Evolutionary conservation across 2,113 vertebrate species (phyloP).

Genomic region (Toxostoma redivivum): DNA sequence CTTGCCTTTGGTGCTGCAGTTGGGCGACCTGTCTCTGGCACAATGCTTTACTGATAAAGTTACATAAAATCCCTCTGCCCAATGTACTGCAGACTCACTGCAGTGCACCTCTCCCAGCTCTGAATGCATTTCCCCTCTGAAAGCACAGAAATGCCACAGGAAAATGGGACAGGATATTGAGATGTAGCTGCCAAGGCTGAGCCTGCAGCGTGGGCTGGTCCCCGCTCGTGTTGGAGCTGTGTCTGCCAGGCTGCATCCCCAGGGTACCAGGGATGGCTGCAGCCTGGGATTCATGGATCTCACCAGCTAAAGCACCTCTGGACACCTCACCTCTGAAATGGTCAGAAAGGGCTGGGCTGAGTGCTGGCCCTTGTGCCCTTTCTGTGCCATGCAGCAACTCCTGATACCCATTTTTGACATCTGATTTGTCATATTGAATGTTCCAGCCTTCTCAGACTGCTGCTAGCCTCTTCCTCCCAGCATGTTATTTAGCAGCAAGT

Average conservation of each 20-base stretch:
- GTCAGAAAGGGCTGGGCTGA: neutral
- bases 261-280: neutral
- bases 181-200: neutral
- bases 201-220: neutral
- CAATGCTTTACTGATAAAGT: neutral
- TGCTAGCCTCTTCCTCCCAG: neutral
- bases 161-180: conserved; percentile 12
- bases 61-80: neutral
- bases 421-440: rapidly evolving
- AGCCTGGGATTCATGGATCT: neutral
- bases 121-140: neutral
- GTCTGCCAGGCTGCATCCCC: neutral
- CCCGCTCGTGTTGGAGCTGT: neutral
- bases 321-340: neutral
- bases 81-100: neutral
- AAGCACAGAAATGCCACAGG: neutral
- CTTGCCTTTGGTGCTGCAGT: neutral
- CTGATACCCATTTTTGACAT: neutral
- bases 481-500: neutral
- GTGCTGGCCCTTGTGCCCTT: neutral
- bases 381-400: neutral
- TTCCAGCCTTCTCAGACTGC: neutral
- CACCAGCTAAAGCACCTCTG: neutral
- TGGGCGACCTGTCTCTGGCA: neutral
- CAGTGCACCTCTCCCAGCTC: neutral